Evolutionary conservation across 53 echinoderm and acorn worm species (phyloP).

Genomic region (Patiria pectinifera): DNA sequence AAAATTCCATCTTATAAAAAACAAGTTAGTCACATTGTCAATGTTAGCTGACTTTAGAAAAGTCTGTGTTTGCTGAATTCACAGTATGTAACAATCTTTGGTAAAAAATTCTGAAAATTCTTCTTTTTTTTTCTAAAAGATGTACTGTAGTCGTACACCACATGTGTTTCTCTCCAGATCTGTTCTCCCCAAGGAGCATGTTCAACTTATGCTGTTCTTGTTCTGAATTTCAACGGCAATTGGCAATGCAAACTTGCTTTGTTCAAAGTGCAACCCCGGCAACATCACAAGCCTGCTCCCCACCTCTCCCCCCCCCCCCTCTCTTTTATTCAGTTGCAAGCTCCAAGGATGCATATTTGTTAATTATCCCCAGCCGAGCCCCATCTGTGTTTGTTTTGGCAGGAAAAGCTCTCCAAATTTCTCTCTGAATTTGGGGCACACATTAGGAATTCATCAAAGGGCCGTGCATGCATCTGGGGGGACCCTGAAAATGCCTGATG

Average conservation of each 20-base stretch:
- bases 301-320: not conserved
- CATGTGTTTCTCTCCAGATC: too few relatives aligned
- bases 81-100: too few relatives aligned
- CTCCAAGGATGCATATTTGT: slow-evolving; percentile 3
- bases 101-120: too few relatives aligned
- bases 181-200: too few relatives aligned
- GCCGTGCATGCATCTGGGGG: not conserved
- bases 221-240: slow-evolving; percentile 16
- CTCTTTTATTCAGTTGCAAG: not conserved
- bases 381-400: slow-evolving; percentile 47
- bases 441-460: slow-evolving; percentile 47
- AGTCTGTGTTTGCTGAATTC: too few relatives aligned
- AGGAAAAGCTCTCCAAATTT: slow-evolving; percentile 38
- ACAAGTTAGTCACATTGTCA: too few relatives aligned
- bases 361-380: slow-evolving; percentile 30
- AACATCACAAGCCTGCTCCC: not conserved
- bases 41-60: too few relatives aligned
- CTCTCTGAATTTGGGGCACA: not conserved
- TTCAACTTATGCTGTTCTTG: not conserved
- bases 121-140: too few relatives aligned
- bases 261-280: slow-evolving; percentile 10
- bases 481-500: not conserved
- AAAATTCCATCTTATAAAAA: too few relatives aligned
- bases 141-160: too few relatives aligned
- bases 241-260: slow-evolving; percentile 1